These are phyloP conservation scores for Redunca redunca DNA, from an alignment of 2,113 vertebrate species.

Conservation along the genomic window DNA sequence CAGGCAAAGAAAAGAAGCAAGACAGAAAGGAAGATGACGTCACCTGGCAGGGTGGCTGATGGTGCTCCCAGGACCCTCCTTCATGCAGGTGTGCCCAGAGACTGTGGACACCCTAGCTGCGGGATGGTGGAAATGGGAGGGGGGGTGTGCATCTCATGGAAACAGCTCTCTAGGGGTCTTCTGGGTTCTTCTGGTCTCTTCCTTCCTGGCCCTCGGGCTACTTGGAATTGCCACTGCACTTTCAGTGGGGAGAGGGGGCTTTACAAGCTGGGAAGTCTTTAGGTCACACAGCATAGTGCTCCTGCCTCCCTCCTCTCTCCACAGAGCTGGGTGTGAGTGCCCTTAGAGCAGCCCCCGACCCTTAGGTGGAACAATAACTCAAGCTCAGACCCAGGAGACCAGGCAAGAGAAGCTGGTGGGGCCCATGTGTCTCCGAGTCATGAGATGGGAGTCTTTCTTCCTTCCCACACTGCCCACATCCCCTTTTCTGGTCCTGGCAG, in stretches of 20 bases:
- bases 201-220: not conserved
- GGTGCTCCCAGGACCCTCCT: too few relatives aligned
- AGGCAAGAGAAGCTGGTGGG: not conserved
- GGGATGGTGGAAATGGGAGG: rapidly evolving
- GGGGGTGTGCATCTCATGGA: not conserved
- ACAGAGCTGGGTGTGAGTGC: not conserved
- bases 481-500: not conserved
- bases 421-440: rapidly evolving
- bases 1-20: not conserved
- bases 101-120: not conserved
- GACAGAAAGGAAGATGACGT: rapidly evolving
- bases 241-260: too few relatives aligned
- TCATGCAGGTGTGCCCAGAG: not conserved
- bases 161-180: not conserved
- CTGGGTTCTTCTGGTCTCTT: not conserved
- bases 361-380: not conserved
- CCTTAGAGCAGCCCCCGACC: rapidly evolving
- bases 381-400: not conserved
- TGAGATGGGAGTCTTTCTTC: not conserved
- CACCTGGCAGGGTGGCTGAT: not conserved
- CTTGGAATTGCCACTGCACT: not conserved
- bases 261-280: not conserved
- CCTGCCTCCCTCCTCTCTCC: not conserved
- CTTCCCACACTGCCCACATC: not conserved
- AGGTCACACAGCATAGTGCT: too few relatives aligned